Conservation (phyloP, 2,797 vertebrate genomes). For the Masticophis lateralis region DNA sequence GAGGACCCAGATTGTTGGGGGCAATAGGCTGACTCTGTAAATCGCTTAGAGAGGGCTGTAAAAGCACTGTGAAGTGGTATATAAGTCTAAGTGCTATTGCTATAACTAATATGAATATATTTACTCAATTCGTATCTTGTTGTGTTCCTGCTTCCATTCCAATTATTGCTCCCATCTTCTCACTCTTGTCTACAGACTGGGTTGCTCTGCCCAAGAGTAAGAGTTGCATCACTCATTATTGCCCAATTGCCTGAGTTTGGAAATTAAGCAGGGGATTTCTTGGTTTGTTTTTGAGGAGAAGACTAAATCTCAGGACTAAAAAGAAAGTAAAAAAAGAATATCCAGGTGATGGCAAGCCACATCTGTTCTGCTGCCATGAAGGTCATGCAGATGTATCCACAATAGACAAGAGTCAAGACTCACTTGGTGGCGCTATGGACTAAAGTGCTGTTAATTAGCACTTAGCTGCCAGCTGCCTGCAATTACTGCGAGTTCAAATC, state of each 20-base stretch:
- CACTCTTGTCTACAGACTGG: neutral
- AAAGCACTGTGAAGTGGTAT: too few relatives aligned
- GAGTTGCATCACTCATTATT: neutral
- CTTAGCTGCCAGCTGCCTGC: too few relatives aligned
- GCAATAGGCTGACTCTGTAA: too few relatives aligned
- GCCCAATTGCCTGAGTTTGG: neutral
- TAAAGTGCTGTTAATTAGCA: too few relatives aligned
- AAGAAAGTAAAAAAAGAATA: neutral
- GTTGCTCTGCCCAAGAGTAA: neutral
- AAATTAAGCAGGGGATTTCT: neutral
- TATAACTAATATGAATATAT: neutral
- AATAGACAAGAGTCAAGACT: neutral
- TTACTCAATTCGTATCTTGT: neutral
- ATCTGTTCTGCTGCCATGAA: neutral
- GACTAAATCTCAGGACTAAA: neutral
- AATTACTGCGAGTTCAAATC: too few relatives aligned
- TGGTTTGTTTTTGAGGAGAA: neutral
- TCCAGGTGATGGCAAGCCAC: neutral
- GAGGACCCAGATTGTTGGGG: too few relatives aligned
- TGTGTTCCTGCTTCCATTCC: neutral
- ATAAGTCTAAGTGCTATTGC: too few relatives aligned
- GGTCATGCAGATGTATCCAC: neutral
- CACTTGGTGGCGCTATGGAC: too few relatives aligned
- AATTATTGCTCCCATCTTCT: neutral
- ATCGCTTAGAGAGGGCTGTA: too few relatives aligned